Conservation (phyloP, 2,888 invertebrate species). For the Cryptocephalus primarius region DNA sequence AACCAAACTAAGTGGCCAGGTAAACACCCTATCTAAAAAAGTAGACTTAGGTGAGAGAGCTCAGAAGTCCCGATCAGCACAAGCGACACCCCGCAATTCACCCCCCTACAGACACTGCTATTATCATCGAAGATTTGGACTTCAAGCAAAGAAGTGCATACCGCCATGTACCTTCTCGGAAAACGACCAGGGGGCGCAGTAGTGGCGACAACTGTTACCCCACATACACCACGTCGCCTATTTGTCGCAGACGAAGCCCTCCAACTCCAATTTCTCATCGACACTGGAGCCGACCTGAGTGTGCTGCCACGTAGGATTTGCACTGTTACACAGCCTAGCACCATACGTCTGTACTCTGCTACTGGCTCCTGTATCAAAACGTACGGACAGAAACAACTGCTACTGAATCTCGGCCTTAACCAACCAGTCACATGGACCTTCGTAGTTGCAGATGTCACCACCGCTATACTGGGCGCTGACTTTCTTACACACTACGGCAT, state of each 20-base stretch:
- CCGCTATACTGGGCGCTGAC: background rate
- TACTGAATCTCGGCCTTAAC: background rate
- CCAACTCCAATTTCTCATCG: background rate
- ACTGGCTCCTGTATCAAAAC: background rate
- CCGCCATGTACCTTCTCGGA: background rate
- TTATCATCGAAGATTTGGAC: background rate
- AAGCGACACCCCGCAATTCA: too few relatives aligned
- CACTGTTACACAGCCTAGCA: background rate
- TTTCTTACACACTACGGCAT: background rate
- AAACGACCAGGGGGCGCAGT: background rate
- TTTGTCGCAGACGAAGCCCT: background rate
- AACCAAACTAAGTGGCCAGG: background rate
- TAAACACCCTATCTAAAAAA: background rate
- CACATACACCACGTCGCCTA: background rate
- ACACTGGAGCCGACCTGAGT: background rate
- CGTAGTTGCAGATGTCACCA: conserved; percentile 2
- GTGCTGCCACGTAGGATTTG: background rate
- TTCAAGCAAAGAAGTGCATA: background rate
- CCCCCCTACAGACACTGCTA: background rate
- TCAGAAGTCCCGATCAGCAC: too few relatives aligned
- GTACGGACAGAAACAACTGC: background rate
- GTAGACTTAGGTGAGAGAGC: background rate
- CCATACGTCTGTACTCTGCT: background rate
- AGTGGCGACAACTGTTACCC: background rate
- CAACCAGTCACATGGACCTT: conserved; percentile 1